Base-by-base conservation (phyloP, 35 echinoderm and acorn worm species). In the Heliocidaris tuberculata region DNA sequence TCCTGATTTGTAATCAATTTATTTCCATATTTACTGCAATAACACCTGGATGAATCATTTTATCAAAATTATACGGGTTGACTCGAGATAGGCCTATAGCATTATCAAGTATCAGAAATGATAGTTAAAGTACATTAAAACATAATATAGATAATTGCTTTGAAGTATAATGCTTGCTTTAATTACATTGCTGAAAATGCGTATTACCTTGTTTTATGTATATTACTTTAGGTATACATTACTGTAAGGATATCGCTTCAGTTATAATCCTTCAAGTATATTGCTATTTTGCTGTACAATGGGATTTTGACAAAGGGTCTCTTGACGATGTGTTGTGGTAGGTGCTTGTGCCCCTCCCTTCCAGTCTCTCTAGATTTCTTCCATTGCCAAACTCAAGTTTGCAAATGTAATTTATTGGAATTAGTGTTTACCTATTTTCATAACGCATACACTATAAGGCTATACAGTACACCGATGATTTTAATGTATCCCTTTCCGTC, bases 1-100 rank as follows among this genome's bases (percentile, higher is more conserved):
- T 24, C 65, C 65, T 78, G 65, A 78, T 78, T 78, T 78, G 65
- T 78, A 78, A 78, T 78, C 65, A 78, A 78, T 78, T 78, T 78
- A 78, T 78, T 78, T 78, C 27, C 65, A 78, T 78, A 78, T 78
- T 78, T 78, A 78, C 21, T 78, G 65, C 65, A 78, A 78, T n/a
- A n/a, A 78, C 65, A 78, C 65, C 65, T 78, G 65, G 65, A 7
- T 78, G 7, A 78, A 78, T 78, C 27, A 78, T 27, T 78, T 27
- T 78, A 78, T 21, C 65, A 78, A 78, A 78, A n/a, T 7, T 19
- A 78, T 78, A 78, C 65, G 65, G 65, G 65, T 78, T 78, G 65
- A 8, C 65, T 27, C 65, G 21, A 19, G 65, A 78, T 27, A n/a
- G n/a, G n/a, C n/a, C n/a, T n/a, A 78, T 6, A n/a, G 65, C 65